Percentiles rank a stretch among this genome's conserved stretches.
Conservation (phyloP, 2,888 invertebrate species). For the Sepiola atlantica region DNA sequence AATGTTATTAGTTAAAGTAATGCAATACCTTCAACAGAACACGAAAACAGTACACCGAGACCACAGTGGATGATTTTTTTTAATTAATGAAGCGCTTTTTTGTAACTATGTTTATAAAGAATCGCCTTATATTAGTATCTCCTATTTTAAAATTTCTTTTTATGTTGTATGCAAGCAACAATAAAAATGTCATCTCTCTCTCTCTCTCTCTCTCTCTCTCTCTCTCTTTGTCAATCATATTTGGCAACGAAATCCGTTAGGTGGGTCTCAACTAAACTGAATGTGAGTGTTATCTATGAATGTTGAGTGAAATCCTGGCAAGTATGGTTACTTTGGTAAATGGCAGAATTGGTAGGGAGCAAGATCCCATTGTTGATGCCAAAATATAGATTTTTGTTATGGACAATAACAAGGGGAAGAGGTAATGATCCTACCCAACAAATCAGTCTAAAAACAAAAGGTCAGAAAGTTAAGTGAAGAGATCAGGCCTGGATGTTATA, state of each 20-base stretch:
- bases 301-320: conserved; percentile 10
- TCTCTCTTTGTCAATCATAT: neutral
- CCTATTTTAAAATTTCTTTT: neutral
- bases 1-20: too few relatives aligned
- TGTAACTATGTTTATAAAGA: too few relatives aligned
- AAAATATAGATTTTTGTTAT: neutral
- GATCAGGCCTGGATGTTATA: neutral
- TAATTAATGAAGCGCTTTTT: too few relatives aligned
- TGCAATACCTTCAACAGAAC: too few relatives aligned
- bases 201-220: neutral
- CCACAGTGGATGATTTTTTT: too few relatives aligned
- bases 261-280: neutral
- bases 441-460: neutral
- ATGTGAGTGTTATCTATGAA: neutral
- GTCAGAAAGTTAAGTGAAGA: neutral
- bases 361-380: neutral
- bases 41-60: too few relatives aligned
- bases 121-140: too few relatives aligned
- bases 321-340: neutral
- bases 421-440: neutral
- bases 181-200: neutral
- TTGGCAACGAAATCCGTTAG: neutral
- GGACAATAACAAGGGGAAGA: neutral
- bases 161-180: neutral
- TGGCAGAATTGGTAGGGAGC: neutral